Evolutionary conservation across 2,113 vertebrate species (phyloP).

Genomic region (Corapipo altera): DNA sequence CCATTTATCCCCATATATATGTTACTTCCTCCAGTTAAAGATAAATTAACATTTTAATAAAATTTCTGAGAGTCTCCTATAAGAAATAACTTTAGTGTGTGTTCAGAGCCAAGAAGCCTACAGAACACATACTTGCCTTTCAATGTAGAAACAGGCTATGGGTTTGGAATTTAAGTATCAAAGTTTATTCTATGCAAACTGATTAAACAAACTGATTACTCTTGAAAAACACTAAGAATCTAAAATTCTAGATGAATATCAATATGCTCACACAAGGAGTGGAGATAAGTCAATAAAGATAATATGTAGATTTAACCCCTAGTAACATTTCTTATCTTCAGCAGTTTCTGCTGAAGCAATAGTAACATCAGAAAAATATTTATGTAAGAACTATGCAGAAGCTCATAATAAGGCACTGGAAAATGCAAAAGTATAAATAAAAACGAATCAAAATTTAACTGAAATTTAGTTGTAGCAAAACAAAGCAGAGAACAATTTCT

Average conservation of each 20-base stretch:
- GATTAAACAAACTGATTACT: background rate
- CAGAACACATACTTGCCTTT: background rate
- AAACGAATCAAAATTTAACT: background rate
- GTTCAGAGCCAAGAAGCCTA: background rate
- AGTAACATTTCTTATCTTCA: background rate
- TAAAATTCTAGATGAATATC: background rate
- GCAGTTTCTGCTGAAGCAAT: background rate
- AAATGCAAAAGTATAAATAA: background rate
- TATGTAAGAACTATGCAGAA: background rate
- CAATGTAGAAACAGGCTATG: background rate
- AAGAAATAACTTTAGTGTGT: background rate
- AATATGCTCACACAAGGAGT: background rate
- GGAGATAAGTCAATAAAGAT: background rate
- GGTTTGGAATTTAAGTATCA: background rate
- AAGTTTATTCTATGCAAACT: background rate
- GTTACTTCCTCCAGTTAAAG: background rate
- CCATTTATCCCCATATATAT: background rate
- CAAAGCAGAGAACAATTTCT: background rate
- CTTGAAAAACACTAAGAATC: background rate
- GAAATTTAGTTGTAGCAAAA: background rate
- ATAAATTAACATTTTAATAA: background rate
- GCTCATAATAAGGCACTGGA: accelerated
- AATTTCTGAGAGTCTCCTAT: background rate
- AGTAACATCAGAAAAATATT: background rate
- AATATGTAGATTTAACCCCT: background rate